phyloP scores from a whole-genome alignment of 1,140 invertebrate species.

The Sipha flava region DNA sequence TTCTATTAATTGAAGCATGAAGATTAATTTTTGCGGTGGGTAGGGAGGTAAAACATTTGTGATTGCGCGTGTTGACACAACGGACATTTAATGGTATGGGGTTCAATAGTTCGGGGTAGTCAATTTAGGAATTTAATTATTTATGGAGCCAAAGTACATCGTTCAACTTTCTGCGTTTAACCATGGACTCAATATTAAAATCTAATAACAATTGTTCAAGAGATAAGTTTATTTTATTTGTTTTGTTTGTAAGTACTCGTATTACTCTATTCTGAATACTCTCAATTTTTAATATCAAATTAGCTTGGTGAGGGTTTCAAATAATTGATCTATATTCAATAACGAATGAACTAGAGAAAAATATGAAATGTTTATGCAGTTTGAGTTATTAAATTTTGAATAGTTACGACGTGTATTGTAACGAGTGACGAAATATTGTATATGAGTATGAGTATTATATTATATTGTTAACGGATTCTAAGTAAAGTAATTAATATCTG shows the following conservation, averaged over 20 bases:
- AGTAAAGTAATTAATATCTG: too few species aligned
- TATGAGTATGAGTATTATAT: too few species aligned
- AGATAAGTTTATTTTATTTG: neutral
- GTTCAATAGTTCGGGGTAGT: neutral
- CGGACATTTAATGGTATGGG: neutral
- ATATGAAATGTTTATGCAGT: neutral
- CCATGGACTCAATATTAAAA: neutral
- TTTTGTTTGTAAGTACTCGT: neutral
- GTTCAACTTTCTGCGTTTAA: neutral
- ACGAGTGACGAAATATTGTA: too few species aligned
- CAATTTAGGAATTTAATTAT: neutral
- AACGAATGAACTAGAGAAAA: neutral
- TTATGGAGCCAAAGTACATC: neutral
- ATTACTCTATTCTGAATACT: neutral
- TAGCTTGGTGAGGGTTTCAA: neutral
- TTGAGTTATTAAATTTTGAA: neutral
- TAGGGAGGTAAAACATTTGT: neutral
- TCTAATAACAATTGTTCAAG: neutral
- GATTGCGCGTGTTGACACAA: too few species aligned
- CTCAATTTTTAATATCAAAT: neutral
- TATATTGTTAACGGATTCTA: too few species aligned
- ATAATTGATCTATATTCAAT: neutral
- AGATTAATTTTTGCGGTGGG: neutral
- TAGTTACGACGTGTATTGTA: neutral
- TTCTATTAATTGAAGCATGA: neutral